phyloP scores from a whole-genome alignment of 2,113 vertebrate genomes.

The Lipophrys pholis region DNA sequence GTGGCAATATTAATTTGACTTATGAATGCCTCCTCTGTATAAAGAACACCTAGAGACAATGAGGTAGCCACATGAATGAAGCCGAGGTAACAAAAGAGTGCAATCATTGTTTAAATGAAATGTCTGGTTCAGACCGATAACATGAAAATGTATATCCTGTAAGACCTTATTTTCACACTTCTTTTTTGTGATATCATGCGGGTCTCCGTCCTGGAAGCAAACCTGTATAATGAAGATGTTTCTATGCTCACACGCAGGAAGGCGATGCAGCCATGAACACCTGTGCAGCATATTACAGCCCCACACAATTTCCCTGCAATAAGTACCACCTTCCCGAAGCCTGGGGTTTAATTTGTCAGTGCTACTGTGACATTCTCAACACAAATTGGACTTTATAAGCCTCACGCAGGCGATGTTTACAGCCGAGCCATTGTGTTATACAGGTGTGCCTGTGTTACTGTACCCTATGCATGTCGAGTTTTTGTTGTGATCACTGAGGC shows the following conservation, averaged over 20 bases:
- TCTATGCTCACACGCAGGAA: conserved; percentile 1
- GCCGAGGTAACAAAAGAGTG: conserved; percentile 22
- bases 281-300: conserved; percentile 27
- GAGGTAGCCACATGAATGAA: conserved; percentile 21
- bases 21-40: conserved; percentile 63
- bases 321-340: conserved; percentile 22
- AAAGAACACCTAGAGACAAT: conserved; percentile 60
- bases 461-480: background rate
- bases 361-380: conserved; percentile 13
- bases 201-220: background rate
- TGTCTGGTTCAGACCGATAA: conserved; percentile 15
- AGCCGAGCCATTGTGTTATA: conserved; percentile 15
- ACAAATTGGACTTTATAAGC: conserved; percentile 21
- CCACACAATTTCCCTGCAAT: conserved; percentile 11
- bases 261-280: conserved; percentile 25
- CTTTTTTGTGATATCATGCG: background rate
- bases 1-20: conserved; percentile 76
- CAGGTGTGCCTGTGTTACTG: conserved; percentile 31
- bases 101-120: conserved; percentile 38
- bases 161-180: conserved; percentile 16
- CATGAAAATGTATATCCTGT: conserved; percentile 5
- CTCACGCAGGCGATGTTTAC: conserved; percentile 24
- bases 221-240: conserved; percentile 14
- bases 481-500: background rate
- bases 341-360: conserved; percentile 27